Evolutionary conservation across 2,797 vertebrate genomes (phyloP).

Genomic region (Molossus molossus): DNA sequence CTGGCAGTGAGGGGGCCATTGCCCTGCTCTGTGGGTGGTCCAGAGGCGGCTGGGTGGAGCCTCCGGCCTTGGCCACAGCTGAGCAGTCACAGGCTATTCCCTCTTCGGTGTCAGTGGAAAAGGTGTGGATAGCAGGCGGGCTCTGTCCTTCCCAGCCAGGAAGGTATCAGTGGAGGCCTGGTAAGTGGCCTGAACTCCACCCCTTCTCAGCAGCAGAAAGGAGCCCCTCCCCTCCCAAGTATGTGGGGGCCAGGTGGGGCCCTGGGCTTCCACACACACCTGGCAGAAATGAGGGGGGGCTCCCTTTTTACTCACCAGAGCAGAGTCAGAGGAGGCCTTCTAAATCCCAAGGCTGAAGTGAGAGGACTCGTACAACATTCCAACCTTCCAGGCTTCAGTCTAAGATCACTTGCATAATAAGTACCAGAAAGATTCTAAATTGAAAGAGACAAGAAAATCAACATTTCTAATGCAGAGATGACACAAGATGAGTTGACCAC

Average conservation of each 20-base stretch:
- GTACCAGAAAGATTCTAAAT: neutral
- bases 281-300: neutral
- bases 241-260: too few species aligned
- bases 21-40: neutral
- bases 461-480: neutral
- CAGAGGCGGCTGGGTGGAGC: neutral
- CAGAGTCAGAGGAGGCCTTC: neutral
- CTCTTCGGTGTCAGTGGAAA: neutral
- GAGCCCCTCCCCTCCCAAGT: accelerated
- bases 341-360: neutral
- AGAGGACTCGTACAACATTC: neutral
- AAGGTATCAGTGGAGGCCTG: too few species aligned
- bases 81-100: neutral
- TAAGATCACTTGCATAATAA: neutral
- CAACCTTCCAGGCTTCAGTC: neutral
- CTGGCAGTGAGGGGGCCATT: neutral
- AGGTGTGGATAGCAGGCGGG: neutral
- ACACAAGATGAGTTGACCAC: neutral
- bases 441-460: slow-evolving; percentile 25
- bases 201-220: neutral
- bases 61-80: accelerated
- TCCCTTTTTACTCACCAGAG: neutral
- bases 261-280: neutral
- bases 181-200: neutral
- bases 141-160: neutral